A percentile compares a stretch with the other conserved stretches of the same genome.
Conservation (phyloP, 2,113 vertebrate genomes). For the Tyrannus savana region DNA sequence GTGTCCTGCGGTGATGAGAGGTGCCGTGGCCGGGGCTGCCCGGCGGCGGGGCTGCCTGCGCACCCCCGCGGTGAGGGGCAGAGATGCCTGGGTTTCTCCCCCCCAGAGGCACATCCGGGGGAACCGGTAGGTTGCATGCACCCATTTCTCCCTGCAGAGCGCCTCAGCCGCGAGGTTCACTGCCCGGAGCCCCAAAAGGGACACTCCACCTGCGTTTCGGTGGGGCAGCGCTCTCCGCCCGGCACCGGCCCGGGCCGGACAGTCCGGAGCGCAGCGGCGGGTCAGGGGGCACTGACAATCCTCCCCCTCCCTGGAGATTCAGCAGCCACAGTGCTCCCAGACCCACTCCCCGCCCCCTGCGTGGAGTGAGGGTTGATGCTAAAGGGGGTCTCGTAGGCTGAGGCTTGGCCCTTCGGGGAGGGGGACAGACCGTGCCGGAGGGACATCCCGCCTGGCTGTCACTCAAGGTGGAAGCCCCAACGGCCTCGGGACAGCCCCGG, state of each 20-base stretch:
- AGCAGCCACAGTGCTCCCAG: background rate
- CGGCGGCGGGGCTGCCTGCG: background rate
- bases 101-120: background rate
- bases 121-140: background rate
- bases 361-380: background rate
- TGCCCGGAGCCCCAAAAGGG: background rate
- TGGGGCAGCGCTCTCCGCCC: no score
- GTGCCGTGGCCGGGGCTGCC: background rate
- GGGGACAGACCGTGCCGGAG: background rate
- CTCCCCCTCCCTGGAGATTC: background rate
- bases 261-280: background rate
- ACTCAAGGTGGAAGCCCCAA: accelerated
- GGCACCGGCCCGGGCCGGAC: background rate
- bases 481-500: no score
- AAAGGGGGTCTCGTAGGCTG: background rate
- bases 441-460: background rate
- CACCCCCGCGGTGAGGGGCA: background rate
- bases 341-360: no score
- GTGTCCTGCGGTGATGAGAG: background rate
- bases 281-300: background rate
- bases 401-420: background rate
- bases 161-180: background rate
- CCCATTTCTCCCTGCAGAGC: background rate
- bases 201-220: no score
- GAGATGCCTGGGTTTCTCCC: background rate